Conservation (phyloP, 2,888 invertebrate genomes). For the Ceramica pisi region DNA sequence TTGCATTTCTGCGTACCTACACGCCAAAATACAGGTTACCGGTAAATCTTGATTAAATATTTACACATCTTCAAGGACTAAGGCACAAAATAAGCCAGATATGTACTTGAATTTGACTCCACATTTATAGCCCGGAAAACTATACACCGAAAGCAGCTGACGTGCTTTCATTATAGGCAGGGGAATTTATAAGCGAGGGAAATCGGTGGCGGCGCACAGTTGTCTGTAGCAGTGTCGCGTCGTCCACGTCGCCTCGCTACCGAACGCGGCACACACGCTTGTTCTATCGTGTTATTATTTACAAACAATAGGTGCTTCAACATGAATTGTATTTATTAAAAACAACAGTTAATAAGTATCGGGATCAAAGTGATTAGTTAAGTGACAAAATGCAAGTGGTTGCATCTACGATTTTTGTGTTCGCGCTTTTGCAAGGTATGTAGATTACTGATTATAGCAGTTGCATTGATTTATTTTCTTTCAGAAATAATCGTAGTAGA, state of each 20-base stretch:
- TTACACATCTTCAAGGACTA: constrained; percentile 49
- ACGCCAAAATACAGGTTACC: constrained; percentile 34
- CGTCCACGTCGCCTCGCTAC: constrained; percentile 55
- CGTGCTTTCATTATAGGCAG: constrained; percentile 79
- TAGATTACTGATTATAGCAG: constrained; percentile 17
- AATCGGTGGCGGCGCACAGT: constrained; percentile 78
- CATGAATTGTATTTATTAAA: constrained; percentile 39
- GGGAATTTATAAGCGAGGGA: constrained; percentile 84
- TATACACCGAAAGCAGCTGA: constrained; percentile 81
- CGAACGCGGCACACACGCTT: constrained; percentile 34
- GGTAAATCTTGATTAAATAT: constrained; percentile 45
- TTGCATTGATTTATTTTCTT: constrained; percentile 11
- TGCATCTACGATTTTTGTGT: constrained; percentile 69
- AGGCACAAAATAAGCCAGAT: constrained; percentile 16
- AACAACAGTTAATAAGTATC: constrained; percentile 22
- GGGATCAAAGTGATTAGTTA: constrained; percentile 41
- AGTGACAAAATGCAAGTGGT: constrained; percentile 67
- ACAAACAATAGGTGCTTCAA: constrained; percentile 59
- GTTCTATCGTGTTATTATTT: constrained; percentile 54
- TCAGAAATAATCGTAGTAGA: too few species aligned
- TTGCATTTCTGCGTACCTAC: constrained; percentile 42
- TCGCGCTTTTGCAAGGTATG: constrained; percentile 83
- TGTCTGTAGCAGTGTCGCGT: constrained; percentile 73
- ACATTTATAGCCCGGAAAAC: constrained; percentile 77
- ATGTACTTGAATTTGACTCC: constrained; percentile 36